Evolutionary conservation across 2,113 vertebrate genomes (phyloP), one percentile per base, ranked within the genome.

Genomic region (Ammodramus savannarum): DNA sequence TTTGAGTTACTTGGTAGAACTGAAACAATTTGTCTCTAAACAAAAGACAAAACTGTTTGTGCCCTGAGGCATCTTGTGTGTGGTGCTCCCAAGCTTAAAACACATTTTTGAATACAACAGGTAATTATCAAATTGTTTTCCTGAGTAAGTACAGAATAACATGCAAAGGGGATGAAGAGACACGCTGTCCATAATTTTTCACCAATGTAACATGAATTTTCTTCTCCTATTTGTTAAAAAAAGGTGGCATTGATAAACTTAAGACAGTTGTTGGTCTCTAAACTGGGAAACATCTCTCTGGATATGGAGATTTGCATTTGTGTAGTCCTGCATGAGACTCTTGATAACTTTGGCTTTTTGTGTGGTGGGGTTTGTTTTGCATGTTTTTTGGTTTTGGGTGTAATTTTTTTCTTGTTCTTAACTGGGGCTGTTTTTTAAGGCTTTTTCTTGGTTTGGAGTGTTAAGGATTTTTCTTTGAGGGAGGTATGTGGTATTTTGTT

Each of bases 401-500:
- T 7, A 3, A 3, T 3, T 26, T 31, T 27, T 12, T 18, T 26
- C 20, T 23, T 51, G 3, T 32, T 54, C 6, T 34, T 52, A n/a
- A 3, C 7, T 54, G 14, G 31, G 5, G 10, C 13, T 4, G 0
- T 5, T 19, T 48, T 38, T 11, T 3, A 29, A 36, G 31, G 17
- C 0, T 77, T 68, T 66, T 76, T 48, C 2, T 43, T 74, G 7
- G 19, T 89, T 51, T 25, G 13, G 6, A 2, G 10, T 38, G 7
- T n/a, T 54, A 43, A 6, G 4, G 14, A 7, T 34, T 58, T 79
- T 79, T 61, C 5, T 46, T 21, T 32, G 10, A 54, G 16, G 11
- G 10, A 11, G 2, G 2, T 2, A 3, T 1, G 4, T 10, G 4
- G 4, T n/a, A 16, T 8, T 16, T 43, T 59, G 31, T 86, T 32